Evolutionary conservation across 2,113 vertebrate species (phyloP).

Genomic region (Camelus dromedarius): DNA sequence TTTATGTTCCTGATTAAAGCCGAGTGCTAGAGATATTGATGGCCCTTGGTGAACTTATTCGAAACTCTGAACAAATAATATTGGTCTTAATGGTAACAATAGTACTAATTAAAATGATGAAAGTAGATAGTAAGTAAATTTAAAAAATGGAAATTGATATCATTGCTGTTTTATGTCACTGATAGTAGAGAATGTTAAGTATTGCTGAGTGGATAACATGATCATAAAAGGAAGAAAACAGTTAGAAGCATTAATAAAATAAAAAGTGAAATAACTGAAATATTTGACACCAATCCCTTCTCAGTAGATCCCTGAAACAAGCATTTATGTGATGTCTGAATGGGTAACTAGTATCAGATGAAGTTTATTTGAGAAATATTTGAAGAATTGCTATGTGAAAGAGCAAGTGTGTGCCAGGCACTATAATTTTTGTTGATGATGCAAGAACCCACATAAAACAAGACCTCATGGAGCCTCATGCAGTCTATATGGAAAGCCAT

Average conservation of each 20-base stretch:
- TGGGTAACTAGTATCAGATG: neutral
- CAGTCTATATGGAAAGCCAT: neutral
- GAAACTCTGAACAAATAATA: constrained; percentile 19
- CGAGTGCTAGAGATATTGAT: neutral
- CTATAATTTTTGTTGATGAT: constrained; percentile 8
- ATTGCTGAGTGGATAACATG: constrained; percentile 27
- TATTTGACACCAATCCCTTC: neutral
- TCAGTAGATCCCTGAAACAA: neutral
- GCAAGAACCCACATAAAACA: neutral
- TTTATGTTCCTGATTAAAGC: constrained; percentile 27
- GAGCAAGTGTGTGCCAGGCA: neutral
- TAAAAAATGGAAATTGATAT: neutral
- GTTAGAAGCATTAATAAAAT: neutral
- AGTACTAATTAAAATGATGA: neutral
- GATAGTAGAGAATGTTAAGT: neutral
- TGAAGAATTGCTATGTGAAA: neutral
- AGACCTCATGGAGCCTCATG: neutral
- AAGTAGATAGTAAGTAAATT: neutral
- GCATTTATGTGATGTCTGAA: neutral
- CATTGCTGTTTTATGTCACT: neutral
- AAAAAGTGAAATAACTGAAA: neutral
- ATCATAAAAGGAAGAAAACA: constrained; percentile 34
- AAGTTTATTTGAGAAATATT: constrained; percentile 47
- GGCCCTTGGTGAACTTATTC: neutral
- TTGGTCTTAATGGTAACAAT: neutral